These are phyloP conservation scores for Lithophane ornitopus DNA, from an alignment of 2,888 invertebrate genomes.

Conservation along the genomic window DNA sequence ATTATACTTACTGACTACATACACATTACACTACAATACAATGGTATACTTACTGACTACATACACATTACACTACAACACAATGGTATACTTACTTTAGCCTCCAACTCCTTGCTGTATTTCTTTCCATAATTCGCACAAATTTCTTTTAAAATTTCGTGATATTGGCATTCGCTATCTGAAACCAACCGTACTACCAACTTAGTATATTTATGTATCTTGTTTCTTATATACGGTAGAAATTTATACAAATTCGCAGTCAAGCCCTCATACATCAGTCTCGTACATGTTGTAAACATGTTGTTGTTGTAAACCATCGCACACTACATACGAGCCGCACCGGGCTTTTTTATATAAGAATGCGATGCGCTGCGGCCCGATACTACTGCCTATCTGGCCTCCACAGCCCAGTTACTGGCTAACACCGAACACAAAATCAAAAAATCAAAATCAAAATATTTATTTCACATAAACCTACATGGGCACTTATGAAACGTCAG, in stretches of 20 bases:
- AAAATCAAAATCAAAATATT: too few relatives aligned
- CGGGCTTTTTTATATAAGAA: not conserved
- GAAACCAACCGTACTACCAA: constrained; percentile 47
- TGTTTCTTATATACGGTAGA: too few relatives aligned
- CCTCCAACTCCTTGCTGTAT: constrained; percentile 74
- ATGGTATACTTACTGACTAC: too few relatives aligned
- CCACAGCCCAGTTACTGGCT: not conserved
- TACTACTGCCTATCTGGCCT: not conserved
- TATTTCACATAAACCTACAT: too few relatives aligned
- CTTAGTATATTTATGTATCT: too few relatives aligned
- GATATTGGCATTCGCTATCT: constrained; percentile 81
- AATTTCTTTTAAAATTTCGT: constrained; percentile 74
- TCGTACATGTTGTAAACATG: not conserved
- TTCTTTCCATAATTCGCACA: constrained; percentile 76
- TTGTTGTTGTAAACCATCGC: not conserved
- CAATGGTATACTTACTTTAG: constrained; percentile 69
- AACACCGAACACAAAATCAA: not conserved
- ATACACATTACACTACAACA: too few relatives aligned
- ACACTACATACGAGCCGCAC: not conserved
- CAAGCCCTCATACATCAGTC: not conserved
- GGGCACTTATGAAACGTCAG: too few relatives aligned
- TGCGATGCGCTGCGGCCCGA: not conserved
- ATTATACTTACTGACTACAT: too few relatives aligned
- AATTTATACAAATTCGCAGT: too few relatives aligned
- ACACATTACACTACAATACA: too few relatives aligned